Base-by-base conservation (phyloP, 2,113 vertebrate genomes). In the Coturnix japonica region DNA sequence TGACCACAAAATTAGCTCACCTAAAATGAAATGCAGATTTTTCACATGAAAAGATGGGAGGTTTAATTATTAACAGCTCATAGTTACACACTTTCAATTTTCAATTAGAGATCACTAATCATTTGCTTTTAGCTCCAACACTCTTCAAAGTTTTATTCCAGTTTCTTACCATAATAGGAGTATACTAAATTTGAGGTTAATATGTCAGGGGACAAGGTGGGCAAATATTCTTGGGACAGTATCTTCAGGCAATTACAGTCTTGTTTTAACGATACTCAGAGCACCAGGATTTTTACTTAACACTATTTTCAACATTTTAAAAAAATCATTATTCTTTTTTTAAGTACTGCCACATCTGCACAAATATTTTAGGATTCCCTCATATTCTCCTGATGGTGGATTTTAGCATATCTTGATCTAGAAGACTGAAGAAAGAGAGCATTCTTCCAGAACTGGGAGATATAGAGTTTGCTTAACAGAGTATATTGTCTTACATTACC, bases 401-500 rank as follows among this genome's bases (percentile, higher is more conserved):
- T 77, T 89, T 76, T 56, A 89, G 70, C 51, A 51, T 81, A 79
- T 70, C 14, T 72, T 59, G 30, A 61, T 49, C 78, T 56, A 56
- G 61, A 72, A 81, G 51, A 46, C 6, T 80, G 28, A 69, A 85
- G 14, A 77, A 74, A 59, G 2, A 89, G 21, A 18, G n/a, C 71
- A 43, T 26, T 85, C 20, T 64, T 59, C 44, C 22, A 75, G 44
- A 87, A 90, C 46, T 60, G 74, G 81, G 74, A 92, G 51, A 71
- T 91, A 76, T n/a, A 57, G 5, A 93, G 31, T 63, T 82, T 93
- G 61, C 19, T 79, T 80, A 71, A 80, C 22, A 31, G n/a, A 19
- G 14, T 70, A 71, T 80, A 53, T 57, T 79, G 70, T 79, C 66
- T 93, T 92, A 47, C 46, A 89, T 80, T 75, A 89, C 54, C 84